A percentile compares a stretch with the other conserved stretches of the same genome.
Evolutionary conservation across 1,140 invertebrate species (phyloP).

Genomic region (Drosophila willistoni): DNA sequence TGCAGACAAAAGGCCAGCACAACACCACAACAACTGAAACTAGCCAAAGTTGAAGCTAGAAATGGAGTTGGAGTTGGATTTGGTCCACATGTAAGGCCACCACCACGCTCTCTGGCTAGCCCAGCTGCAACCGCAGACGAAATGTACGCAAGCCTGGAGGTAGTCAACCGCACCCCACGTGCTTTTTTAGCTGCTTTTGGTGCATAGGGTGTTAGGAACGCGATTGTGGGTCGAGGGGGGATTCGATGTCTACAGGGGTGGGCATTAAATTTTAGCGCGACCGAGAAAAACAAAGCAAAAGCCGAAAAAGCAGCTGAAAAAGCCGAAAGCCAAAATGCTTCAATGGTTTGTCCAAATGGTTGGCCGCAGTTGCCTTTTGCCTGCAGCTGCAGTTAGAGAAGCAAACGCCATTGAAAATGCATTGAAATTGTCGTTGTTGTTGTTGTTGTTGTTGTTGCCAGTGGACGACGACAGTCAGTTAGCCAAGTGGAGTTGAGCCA

Average conservation of each 20-base stretch:
- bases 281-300: constrained; percentile 40
- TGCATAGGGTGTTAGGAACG: background rate
- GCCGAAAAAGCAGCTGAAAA: constrained; percentile 35
- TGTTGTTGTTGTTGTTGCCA: constrained; percentile 31
- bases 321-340: constrained; percentile 54
- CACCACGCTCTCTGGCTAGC: constrained; percentile 3
- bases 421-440: constrained; percentile 38
- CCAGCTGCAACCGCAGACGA: constrained; percentile 55
- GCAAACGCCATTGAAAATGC: constrained; percentile 74
- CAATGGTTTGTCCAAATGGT: constrained; percentile 65
- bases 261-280: constrained; percentile 64
- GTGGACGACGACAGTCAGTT: constrained; percentile 56
- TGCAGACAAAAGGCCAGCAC: constrained; percentile 24
- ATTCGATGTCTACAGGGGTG: constrained; percentile 30
- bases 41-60: constrained; percentile 9
- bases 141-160: constrained; percentile 34
- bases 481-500: constrained; percentile 56
- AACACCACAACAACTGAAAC: constrained; percentile 17
- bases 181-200: constrained; percentile 31
- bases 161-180: constrained; percentile 74
- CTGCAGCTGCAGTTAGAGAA: constrained; percentile 69
- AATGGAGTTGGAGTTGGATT: constrained; percentile 13
- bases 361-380: constrained; percentile 69
- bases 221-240: background rate
- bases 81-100: constrained; percentile 60